Percentiles rank a stretch among this genome's conserved stretches.
Conservation (phyloP, 30 jellyfish, hydroid and myxozoan species). For the Turritopsis rubra region DNA sequence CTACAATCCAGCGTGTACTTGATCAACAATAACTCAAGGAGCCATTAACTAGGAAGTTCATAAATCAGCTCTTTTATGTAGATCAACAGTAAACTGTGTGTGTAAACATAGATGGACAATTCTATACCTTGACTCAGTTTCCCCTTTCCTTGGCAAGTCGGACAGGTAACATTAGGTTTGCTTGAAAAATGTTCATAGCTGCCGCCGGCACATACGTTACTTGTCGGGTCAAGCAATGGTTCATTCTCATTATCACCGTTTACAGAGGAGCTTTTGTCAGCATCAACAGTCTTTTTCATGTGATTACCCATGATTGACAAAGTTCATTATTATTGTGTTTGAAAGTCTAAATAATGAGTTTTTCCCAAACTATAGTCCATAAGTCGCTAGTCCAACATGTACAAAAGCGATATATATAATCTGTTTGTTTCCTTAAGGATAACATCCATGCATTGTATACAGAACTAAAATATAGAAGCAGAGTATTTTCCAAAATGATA, state of each 20-base stretch:
- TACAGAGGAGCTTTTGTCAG: not conserved
- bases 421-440: too few relatives aligned
- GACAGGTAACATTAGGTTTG: conserved; percentile 18
- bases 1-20: too few relatives aligned
- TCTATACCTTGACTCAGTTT: conserved; percentile 31
- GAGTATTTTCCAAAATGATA: too few relatives aligned
- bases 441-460: too few relatives aligned
- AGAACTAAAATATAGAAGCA: too few relatives aligned
- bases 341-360: not conserved
- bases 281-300: not conserved
- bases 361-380: too few relatives aligned
- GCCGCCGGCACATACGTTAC: not conserved
- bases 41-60: too few relatives aligned
- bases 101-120: not conserved
- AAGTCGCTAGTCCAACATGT: too few relatives aligned
- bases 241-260: not conserved
- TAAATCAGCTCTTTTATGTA: too few relatives aligned
- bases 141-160: conserved; percentile 47
- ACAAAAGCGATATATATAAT: too few relatives aligned
- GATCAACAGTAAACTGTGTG: too few relatives aligned
- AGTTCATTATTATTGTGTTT: not conserved
- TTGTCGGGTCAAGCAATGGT: not conserved
- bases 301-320: not conserved
- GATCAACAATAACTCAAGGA: too few relatives aligned
- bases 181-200: conserved; percentile 15